phyloP scores from a whole-genome alignment of 2,113 vertebrate species.

The Scortum barcoo region DNA sequence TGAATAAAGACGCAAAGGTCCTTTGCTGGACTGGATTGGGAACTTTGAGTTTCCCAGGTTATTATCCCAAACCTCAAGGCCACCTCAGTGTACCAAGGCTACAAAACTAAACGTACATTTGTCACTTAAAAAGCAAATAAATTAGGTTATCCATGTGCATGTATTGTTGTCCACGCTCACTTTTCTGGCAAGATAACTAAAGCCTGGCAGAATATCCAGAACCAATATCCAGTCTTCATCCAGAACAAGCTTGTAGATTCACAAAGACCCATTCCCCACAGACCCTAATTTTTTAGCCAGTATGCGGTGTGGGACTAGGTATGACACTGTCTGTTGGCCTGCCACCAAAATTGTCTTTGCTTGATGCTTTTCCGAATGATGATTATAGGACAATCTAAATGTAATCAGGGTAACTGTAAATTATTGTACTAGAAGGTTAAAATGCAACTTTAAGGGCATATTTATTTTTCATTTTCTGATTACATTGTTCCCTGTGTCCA shows the following conservation, averaged over 20 bases:
- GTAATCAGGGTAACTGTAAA: background rate
- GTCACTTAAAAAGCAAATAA: background rate
- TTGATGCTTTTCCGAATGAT: too few relatives aligned
- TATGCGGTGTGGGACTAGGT: too few relatives aligned
- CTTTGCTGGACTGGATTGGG: background rate
- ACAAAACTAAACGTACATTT: background rate
- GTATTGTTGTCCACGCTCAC: background rate
- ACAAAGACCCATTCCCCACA: background rate
- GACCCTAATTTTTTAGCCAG: too few relatives aligned
- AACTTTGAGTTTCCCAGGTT: background rate
- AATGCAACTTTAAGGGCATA: too few relatives aligned
- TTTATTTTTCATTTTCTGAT: too few relatives aligned
- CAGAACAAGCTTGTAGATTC: background rate
- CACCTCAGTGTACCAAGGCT: background rate
- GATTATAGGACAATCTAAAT: background rate
- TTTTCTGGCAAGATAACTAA: background rate
- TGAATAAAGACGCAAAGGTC: background rate
- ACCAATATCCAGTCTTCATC: too few relatives aligned
- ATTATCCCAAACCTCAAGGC: background rate
- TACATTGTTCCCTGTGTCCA: background rate
- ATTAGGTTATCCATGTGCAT: background rate
- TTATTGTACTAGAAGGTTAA: too few relatives aligned
- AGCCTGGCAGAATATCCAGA: background rate
- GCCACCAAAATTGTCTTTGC: too few relatives aligned
- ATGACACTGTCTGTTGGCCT: background rate